Evolutionary conservation across 2,888 invertebrate species (phyloP).

Genomic region (Dynastes tityus): DNA sequence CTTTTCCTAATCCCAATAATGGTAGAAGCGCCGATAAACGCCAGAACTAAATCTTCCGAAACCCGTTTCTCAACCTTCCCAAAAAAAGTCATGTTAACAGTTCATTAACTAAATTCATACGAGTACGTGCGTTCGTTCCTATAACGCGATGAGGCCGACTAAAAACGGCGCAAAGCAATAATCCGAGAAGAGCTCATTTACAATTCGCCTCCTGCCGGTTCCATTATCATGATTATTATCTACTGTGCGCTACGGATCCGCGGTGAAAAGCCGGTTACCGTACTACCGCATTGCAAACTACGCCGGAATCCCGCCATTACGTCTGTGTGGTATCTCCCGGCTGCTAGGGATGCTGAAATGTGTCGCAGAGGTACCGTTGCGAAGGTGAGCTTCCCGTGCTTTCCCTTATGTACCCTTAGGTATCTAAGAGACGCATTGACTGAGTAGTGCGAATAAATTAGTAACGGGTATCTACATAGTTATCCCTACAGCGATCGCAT

Average conservation of each 20-base stretch:
- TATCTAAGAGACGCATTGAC: too few species aligned
- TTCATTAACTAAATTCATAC: slow-evolving; percentile 52
- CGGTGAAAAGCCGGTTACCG: slow-evolving; percentile 45
- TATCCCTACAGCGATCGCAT: too few species aligned
- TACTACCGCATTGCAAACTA: slow-evolving; percentile 14
- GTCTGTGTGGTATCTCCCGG: background rate
- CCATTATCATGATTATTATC: slow-evolving; percentile 56
- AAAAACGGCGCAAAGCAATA: slow-evolving; percentile 53
- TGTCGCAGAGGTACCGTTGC: background rate
- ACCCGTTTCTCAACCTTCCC: slow-evolving; percentile 4
- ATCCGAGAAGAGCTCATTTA: slow-evolving; percentile 53
- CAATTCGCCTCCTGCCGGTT: slow-evolving; percentile 54
- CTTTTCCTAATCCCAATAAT: background rate
- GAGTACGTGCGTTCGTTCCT: slow-evolving; percentile 1
- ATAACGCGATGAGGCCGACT: slow-evolving; percentile 36
- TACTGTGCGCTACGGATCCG: slow-evolving; percentile 45
- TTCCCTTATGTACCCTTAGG: background rate
- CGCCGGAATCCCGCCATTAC: background rate
- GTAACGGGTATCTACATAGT: too few species aligned
- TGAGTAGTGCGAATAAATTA: too few species aligned
- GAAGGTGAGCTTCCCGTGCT: background rate
- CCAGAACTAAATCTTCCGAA: background rate
- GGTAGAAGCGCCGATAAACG: background rate
- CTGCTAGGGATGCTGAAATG: background rate
- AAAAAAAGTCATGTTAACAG: slow-evolving; percentile 53